Conservation (phyloP, 2,113 vertebrate species). For the Erythrocebus patas region DNA sequence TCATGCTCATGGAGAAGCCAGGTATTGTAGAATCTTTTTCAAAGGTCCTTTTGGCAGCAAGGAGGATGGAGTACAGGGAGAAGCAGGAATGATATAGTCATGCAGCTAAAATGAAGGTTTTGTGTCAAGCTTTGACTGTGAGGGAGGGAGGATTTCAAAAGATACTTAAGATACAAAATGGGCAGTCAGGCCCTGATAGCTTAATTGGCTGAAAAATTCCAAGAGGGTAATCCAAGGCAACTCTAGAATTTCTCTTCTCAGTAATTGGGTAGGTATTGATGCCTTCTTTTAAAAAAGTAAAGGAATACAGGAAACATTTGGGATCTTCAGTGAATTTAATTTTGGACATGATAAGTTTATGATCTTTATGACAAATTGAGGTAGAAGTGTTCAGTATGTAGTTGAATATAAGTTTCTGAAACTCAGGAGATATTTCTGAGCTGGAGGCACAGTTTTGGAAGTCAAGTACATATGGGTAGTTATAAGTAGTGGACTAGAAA, state of each 20-base stretch:
- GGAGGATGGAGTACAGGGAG: not conserved
- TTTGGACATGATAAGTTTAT: constrained; percentile 9
- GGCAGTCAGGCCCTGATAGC: not conserved
- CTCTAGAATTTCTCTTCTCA: not conserved
- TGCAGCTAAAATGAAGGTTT: not conserved
- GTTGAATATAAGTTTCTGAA: not conserved
- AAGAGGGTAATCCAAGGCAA: not conserved
- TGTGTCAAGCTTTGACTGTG: not conserved
- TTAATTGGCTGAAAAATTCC: not conserved
- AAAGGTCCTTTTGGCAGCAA: not conserved
- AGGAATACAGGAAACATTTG: not conserved
- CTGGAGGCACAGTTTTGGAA: not conserved
- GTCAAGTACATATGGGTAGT: not conserved
- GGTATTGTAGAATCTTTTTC: not conserved
- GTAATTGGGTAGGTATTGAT: not conserved
- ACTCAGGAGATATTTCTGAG: not conserved
- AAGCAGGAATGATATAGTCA: not conserved
- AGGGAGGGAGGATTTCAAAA: not conserved
- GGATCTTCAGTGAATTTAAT: not conserved
- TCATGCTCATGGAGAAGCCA: not conserved
- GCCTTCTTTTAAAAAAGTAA: not conserved
- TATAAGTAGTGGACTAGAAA: not conserved
- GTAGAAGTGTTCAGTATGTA: not conserved
- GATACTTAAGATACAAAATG: not conserved
- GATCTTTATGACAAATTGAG: not conserved